Conservation (phyloP, 2,888 invertebrate genomes). For the Abrostola tripartita region DNA sequence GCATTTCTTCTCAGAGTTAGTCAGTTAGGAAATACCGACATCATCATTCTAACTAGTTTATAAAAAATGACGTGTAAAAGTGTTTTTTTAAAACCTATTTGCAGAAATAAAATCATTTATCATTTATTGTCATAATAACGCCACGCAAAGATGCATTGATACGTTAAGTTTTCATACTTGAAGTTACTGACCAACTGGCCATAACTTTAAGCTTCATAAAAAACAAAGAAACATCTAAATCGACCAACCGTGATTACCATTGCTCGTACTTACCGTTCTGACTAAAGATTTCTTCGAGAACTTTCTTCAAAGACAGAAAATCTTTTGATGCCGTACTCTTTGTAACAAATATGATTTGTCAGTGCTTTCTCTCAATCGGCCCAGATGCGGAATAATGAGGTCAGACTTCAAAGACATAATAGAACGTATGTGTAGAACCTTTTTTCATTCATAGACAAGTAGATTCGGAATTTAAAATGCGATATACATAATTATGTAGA, state of each 20-base stretch:
- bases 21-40: no score
- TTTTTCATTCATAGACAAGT: not conserved
- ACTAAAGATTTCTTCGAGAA: not conserved
- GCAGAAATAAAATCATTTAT: no score
- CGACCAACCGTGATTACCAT: not conserved
- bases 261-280: not conserved
- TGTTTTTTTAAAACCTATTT: no score
- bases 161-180: no score
- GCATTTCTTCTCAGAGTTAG: no score
- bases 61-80: no score
- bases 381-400: not conserved
- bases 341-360: slow-evolving; percentile 3
- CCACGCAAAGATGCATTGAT: no score
- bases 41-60: no score
- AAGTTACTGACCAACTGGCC: no score
- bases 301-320: not conserved
- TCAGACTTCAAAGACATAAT: not conserved
- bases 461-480: slow-evolving; percentile 3
- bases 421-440: not conserved
- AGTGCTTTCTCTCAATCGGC: not conserved
- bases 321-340: slow-evolving; percentile 1
- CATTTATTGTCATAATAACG: no score
- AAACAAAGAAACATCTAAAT: not conserved
- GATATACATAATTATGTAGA: no score
- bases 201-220: no score